Base-by-base conservation (phyloP, 2,113 vertebrate species). In the Tachuris rubrigastra region DNA sequence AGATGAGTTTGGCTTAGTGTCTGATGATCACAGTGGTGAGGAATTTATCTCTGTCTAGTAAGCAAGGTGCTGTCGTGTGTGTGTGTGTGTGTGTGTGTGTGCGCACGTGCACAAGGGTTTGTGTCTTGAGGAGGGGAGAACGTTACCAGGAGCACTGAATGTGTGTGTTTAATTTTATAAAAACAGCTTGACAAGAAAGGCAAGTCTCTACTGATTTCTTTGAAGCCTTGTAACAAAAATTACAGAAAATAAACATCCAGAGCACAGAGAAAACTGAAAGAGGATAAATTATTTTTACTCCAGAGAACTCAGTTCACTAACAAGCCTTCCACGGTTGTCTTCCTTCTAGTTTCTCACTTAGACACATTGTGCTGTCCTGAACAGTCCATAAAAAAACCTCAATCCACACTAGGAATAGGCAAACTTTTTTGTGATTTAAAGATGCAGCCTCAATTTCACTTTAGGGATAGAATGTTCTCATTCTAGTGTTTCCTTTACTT, bases 31-130 rank as follows among this genome's bases (percentile, higher is more conserved):
- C 53, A 77, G 56, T 94, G 86, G 81, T 3, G 49, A 97, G 96
- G 96, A 92, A 97, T 98, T 96, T 93, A 95, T 98, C 96, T 97
- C 94, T 96, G 95, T 97, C 93, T 96, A 93, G 92, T 97, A 97
- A 97, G 95, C 89, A 96, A 79, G 87, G 76, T 58, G 37, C 60
- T 76, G 59, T 27, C 10, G 14, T 72, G 65, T 69, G 37, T 74
- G 62, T 16, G 44, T 19, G 85, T 9, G 50, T 39, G 60, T 46
- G 50, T 2, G n/a, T 20, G 44, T 19, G 15, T 35, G n/a, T 46
- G 62, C 14, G 58, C 23, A 3, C 1, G 10, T 1, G 4, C 25
- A 6, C 2, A 20, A 50, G 21, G 18, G 28, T 67, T 83, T 80
- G 47, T 60, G 33, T 44, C 59, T 50, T 46, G 15, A 62, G 68